These are phyloP conservation scores for Gonioctena quinquepunctata DNA, from an alignment of 1,140 invertebrate genomes.

Conservation along the genomic window DNA sequence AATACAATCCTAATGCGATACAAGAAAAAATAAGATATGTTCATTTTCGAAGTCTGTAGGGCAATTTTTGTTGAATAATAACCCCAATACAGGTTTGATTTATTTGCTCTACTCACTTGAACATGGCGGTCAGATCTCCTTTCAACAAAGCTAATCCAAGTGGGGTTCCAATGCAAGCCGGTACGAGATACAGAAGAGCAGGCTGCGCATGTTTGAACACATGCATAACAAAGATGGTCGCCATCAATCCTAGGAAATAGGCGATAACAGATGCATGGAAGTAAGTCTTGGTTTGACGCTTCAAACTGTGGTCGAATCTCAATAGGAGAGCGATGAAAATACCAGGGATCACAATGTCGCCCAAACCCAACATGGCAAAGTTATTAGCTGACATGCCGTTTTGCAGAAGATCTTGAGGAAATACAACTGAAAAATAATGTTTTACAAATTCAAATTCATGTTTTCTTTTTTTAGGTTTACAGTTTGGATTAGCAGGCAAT, in stretches of 20 bases:
- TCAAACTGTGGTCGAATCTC: conserved; percentile 92
- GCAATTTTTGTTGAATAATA: too few relatives aligned
- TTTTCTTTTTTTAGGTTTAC: too few relatives aligned
- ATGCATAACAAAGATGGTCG: conserved; percentile 98
- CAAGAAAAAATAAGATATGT: too few relatives aligned
- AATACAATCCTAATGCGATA: too few relatives aligned
- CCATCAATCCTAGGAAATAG: conserved; percentile 90
- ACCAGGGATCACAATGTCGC: conserved; percentile 98
- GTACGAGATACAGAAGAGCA: conserved; percentile 95
- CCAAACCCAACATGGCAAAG: conserved; percentile 98
- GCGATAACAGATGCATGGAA: conserved; percentile 94
- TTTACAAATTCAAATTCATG: too few relatives aligned
- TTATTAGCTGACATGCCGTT: conserved; percentile 90
- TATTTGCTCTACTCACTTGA: conserved; percentile 73
- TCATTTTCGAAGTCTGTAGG: too few relatives aligned
- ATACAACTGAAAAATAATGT: conserved; percentile 77
- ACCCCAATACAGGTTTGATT: too few relatives aligned
- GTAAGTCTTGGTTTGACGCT: conserved; percentile 86
- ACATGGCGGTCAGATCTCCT: conserved; percentile 89
- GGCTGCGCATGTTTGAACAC: conserved; percentile 99
- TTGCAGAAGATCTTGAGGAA: conserved; percentile 95
- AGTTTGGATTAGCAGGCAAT: too few relatives aligned
- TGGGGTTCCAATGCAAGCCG: conserved; percentile 91
- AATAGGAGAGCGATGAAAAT: conserved; percentile 98
- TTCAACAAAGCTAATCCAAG: conserved; percentile 82